phyloP scores from a whole-genome alignment of 2,113 vertebrate genomes.

The Hemicordylus capensis region DNA sequence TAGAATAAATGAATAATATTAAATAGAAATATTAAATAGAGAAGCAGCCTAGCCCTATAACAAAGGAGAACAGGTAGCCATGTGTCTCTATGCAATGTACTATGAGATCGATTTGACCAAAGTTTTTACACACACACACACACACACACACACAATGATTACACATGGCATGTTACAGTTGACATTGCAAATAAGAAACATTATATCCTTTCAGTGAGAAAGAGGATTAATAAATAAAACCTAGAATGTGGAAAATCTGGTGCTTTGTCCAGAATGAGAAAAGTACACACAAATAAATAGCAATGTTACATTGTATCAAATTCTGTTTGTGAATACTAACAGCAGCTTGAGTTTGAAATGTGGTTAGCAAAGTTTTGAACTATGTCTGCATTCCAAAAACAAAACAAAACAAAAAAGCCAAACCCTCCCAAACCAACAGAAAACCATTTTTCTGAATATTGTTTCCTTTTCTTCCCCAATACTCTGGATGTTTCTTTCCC shows the following conservation, averaged over 20 bases:
- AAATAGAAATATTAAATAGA: too few species aligned
- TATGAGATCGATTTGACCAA: slow-evolving; percentile 62
- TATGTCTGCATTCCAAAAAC: slow-evolving; percentile 8
- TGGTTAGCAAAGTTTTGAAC: neutral
- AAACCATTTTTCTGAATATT: neutral
- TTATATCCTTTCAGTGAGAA: neutral
- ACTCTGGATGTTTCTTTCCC: too few species aligned
- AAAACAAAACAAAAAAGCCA: neutral
- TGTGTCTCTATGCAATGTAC: slow-evolving; percentile 56
- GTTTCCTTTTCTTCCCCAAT: neutral
- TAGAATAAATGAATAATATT: too few species aligned
- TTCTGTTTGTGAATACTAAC: neutral
- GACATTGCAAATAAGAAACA: neutral
- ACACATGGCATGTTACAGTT: neutral
- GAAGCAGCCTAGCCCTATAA: slow-evolving; percentile 62
- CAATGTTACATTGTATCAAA: neutral
- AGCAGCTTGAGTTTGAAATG: neutral
- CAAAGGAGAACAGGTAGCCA: slow-evolving; percentile 73
- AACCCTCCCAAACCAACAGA: neutral
- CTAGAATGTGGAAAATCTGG: neutral
- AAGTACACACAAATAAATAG: neutral
- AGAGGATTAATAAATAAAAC: neutral
- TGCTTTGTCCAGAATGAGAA: neutral
- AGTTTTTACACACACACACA: slow-evolving; percentile 42
- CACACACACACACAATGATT: too few species aligned